These are phyloP conservation scores for Hippoglossus hippoglossus DNA, from an alignment of 2,797 vertebrate genomes.

Conservation along the genomic window DNA sequence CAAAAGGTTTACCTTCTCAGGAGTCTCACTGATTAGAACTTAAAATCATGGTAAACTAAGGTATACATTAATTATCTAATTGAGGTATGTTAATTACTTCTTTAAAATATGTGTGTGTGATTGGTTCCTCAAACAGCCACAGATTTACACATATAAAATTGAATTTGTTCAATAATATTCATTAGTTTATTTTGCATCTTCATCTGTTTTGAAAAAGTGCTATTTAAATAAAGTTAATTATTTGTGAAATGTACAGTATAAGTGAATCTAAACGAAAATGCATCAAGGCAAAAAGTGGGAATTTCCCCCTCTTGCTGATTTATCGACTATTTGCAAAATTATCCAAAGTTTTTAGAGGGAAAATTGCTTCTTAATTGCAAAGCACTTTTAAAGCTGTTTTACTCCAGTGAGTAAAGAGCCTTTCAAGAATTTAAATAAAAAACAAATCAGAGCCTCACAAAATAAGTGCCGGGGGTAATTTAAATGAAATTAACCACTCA, in stretches of 20 bases:
- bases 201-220: no score
- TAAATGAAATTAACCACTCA: constrained; percentile 27
- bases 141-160: no score
- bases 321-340: no score
- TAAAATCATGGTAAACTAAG: neutral
- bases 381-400: constrained; percentile 14
- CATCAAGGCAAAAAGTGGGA: no score
- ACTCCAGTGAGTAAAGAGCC: constrained; percentile 4
- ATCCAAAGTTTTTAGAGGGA: neutral
- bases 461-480: constrained; percentile 24
- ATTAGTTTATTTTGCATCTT: no score
- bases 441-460: constrained; percentile 18
- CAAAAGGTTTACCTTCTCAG: neutral
- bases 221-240: no score
- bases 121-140: neutral
- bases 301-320: no score
- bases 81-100: neutral
- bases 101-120: neutral
- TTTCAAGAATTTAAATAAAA: constrained; percentile 29
- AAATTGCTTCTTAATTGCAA: constrained; percentile 11
- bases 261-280: neutral
- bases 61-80: neutral
- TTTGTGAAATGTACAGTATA: no score
- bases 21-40: neutral
- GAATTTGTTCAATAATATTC: no score